These are phyloP conservation scores for Onthophagus sagittarius DNA, from an alignment of 2,888 invertebrate species.

Conservation along the genomic window DNA sequence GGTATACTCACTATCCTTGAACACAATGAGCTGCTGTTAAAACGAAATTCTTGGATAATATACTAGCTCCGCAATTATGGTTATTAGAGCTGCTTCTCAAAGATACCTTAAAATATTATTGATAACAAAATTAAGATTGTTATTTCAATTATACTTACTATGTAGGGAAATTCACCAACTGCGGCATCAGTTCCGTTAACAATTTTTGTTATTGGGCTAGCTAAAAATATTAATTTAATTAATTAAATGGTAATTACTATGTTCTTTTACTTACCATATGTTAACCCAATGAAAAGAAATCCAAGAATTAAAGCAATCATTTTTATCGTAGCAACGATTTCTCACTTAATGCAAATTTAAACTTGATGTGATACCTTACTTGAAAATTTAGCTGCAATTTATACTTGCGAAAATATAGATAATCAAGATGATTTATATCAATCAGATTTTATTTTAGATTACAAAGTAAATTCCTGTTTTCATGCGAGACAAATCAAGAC, in stretches of 20 bases:
- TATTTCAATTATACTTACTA: conserved; percentile 22
- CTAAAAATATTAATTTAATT: not conserved
- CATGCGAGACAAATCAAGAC: not conserved
- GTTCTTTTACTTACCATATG: not conserved
- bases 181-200: conserved; percentile 29
- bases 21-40: conserved; percentile 30
- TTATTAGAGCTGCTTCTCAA: conserved; percentile 2
- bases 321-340: not conserved
- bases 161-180: conserved; percentile 31
- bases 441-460: not conserved
- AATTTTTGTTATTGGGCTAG: conserved; percentile 16
- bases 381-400: not conserved
- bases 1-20: conserved; percentile 12
- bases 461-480: not conserved
- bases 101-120: conserved; percentile 19
- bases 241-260: not conserved
- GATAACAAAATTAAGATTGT: not conserved
- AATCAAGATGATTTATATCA: not conserved
- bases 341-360: not conserved
- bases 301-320: not conserved
- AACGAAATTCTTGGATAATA: conserved; percentile 27
- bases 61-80: conserved; percentile 28
- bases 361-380: not conserved
- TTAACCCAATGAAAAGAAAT: not conserved
- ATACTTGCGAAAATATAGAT: not conserved